phyloP scores from a whole-genome alignment of 2,888 invertebrate species.

The Papilio elwesi region DNA sequence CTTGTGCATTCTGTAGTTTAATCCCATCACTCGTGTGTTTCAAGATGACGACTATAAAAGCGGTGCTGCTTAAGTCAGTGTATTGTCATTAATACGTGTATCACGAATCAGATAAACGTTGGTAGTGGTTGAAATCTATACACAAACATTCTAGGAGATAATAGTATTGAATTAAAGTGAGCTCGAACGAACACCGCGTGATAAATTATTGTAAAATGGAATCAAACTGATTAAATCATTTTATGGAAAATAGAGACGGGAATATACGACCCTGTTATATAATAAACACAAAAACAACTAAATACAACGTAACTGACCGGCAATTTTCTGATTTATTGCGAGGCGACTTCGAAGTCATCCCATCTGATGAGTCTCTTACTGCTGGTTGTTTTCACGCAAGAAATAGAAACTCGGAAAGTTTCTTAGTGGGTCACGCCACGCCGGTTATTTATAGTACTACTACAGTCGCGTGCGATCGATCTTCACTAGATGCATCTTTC shows the following conservation, averaged over 20 bases:
- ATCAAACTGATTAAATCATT: neutral
- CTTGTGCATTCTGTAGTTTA: no score
- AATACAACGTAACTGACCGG: constrained; percentile 13
- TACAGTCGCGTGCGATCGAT: constrained; percentile 57
- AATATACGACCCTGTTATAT: neutral
- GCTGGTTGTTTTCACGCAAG: constrained; percentile 42
- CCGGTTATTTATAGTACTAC: constrained; percentile 55
- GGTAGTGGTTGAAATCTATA: no score
- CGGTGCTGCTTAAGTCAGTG: no score
- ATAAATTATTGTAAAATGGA: no score
- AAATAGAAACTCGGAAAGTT: constrained; percentile 50
- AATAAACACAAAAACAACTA: constrained; percentile 4
- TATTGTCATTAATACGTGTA: no score
- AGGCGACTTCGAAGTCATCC: neutral
- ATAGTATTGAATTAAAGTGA: no score
- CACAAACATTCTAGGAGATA: no score
- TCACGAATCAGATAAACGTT: no score
- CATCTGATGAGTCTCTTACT: constrained; percentile 8
- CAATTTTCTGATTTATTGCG: constrained; percentile 34
- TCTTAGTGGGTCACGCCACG: constrained; percentile 57
- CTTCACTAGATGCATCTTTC: constrained; percentile 60
- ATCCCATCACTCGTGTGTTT: no score
- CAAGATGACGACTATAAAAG: no score
- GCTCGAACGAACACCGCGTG: no score
- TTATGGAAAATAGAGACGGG: neutral